Evolutionary conservation across 2,113 vertebrate species (phyloP).

Genomic region (Shinisaurus crocodilurus): DNA sequence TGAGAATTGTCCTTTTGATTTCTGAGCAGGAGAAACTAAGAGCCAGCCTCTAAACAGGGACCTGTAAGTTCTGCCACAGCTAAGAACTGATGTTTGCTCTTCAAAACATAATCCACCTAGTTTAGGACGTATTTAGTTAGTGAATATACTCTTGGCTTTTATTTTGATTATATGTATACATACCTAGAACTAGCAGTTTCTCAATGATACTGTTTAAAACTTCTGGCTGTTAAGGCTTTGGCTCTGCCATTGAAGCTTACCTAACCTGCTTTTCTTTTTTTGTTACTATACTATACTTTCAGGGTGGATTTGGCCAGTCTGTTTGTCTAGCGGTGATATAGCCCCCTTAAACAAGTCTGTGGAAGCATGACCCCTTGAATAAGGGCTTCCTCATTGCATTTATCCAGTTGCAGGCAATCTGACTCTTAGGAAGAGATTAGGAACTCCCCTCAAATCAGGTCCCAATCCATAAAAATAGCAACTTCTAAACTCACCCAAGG

Average conservation of each 20-base stretch:
- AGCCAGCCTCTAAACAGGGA: background rate
- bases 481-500: background rate
- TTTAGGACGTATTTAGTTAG: background rate
- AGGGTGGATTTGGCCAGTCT: background rate
- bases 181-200: background rate
- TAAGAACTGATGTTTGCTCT: background rate
- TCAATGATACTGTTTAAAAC: background rate
- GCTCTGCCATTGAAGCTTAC: background rate
- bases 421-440: no score
- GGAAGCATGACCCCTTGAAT: background rate
- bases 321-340: background rate
- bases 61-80: background rate
- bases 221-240: background rate
- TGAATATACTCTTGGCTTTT: background rate
- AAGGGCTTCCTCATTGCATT: background rate
- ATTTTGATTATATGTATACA: background rate
- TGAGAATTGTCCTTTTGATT: background rate
- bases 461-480: background rate
- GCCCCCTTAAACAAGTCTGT: background rate
- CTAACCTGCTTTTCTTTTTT: background rate
- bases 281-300: background rate
- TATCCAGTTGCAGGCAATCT: background rate
- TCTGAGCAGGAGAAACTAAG: background rate
- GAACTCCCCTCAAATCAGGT: background rate
- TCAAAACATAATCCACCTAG: background rate